Evolutionary conservation across 2,797 vertebrate species (phyloP).

Genomic region (Tragelaphus oryx): DNA sequence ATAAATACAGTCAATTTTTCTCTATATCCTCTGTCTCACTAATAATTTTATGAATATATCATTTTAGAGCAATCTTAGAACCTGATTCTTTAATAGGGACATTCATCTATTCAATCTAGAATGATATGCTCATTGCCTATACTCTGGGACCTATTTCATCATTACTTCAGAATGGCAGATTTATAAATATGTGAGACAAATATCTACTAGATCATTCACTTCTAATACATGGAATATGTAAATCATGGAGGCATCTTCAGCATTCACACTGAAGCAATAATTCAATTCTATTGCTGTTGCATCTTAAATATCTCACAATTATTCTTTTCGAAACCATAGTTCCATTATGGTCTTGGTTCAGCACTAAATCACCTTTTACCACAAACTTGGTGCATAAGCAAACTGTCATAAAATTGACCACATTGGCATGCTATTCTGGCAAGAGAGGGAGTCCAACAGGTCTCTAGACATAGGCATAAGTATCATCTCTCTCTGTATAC

Average conservation of each 20-base stretch:
- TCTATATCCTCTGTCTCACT: background rate
- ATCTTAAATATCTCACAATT: background rate
- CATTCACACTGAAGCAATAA: background rate
- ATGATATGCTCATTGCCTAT: background rate
- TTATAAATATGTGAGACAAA: background rate
- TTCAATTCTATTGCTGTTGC: background rate
- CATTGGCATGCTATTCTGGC: background rate
- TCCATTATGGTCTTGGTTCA: background rate
- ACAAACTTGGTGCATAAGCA: background rate
- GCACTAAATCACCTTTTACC: background rate
- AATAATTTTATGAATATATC: background rate
- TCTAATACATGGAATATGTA: background rate
- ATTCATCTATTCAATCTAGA: background rate
- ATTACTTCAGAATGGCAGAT: background rate
- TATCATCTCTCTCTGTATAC: background rate
- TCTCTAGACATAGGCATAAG: background rate
- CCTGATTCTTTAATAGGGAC: background rate
- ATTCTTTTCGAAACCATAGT: background rate
- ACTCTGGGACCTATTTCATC: background rate
- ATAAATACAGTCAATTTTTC: background rate
- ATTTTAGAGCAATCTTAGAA: background rate
- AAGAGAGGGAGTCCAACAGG: background rate
- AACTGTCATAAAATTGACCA: background rate
- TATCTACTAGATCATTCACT: background rate
- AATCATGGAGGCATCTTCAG: background rate